phyloP scores from a whole-genome alignment of 1,140 invertebrate species.

The Zaprionus gabonicus region DNA sequence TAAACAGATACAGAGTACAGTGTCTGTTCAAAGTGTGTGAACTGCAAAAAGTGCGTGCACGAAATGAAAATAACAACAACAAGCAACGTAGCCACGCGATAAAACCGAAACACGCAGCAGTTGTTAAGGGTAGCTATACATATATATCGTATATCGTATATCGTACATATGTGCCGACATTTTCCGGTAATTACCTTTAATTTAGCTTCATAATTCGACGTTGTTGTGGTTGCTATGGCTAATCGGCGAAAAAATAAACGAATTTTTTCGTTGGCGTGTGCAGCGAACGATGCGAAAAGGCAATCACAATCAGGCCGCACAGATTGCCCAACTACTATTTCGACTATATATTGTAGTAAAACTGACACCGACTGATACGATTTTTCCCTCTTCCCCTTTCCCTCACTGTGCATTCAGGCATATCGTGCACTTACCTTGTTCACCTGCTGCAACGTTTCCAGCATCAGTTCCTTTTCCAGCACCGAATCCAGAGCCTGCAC shows the following conservation, averaged over 20 bases:
- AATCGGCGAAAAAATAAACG: constrained; percentile 24
- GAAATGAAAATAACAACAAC: constrained; percentile 28
- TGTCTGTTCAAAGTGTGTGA: neutral
- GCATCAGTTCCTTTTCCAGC: constrained; percentile 87
- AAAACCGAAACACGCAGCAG: constrained; percentile 42
- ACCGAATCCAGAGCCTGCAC: constrained; percentile 87
- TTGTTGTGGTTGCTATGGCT: constrained; percentile 15
- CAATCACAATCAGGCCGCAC: constrained; percentile 28
- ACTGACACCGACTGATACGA: constrained; percentile 56
- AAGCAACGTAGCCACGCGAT: constrained; percentile 4
- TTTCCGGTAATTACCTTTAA: constrained; percentile 82
- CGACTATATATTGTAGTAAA: neutral
- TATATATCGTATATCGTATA: neutral
- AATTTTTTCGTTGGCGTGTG: constrained; percentile 52
- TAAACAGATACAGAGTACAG: constrained; percentile 2
- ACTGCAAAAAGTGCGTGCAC: constrained; percentile 67
- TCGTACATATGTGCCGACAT: constrained; percentile 52
- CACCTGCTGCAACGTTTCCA: constrained; percentile 87
- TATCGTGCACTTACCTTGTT: constrained; percentile 84
- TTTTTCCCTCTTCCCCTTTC: too few relatives aligned
- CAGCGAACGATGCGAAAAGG: constrained; percentile 64
- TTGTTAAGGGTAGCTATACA: constrained; percentile 11
- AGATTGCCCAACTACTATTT: constrained; percentile 65
- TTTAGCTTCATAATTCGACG: constrained; percentile 70
- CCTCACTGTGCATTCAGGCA: constrained; percentile 60